A percentile compares a stretch with the other conserved stretches of the same genome.
Evolutionary conservation across 2,888 invertebrate species (phyloP).

Genomic region (Agriopis aurantiaria): DNA sequence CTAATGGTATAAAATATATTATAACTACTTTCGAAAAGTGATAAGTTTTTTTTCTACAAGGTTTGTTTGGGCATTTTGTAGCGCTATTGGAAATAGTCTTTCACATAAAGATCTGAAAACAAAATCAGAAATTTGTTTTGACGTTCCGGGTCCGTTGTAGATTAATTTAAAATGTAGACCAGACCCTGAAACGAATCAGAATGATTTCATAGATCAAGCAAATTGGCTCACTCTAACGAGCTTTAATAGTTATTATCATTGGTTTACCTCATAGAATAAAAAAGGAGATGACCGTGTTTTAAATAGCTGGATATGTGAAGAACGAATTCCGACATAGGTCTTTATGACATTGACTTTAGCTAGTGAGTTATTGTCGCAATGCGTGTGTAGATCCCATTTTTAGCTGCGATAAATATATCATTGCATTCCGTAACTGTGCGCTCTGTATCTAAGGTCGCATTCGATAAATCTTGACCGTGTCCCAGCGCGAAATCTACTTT

Average conservation of each 20-base stretch:
- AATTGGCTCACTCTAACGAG: conserved; percentile 35
- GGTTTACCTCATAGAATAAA: conserved; percentile 30
- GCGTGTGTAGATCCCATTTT: conserved; percentile 43
- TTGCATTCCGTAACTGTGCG: conserved; percentile 64
- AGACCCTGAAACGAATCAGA: conserved; percentile 36
- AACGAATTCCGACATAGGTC: conserved; percentile 39
- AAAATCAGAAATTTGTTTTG: not conserved
- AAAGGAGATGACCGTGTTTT: conserved; percentile 37
- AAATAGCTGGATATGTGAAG: conserved; percentile 43
- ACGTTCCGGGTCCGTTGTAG: conserved; percentile 10
- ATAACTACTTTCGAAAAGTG: not conserved
- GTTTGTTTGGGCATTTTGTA: not conserved
- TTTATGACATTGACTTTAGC: conserved; percentile 34
- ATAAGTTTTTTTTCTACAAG: not conserved
- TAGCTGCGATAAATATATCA: conserved; percentile 63
- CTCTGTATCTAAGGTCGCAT: conserved; percentile 66
- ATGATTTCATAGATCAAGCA: conserved; percentile 33
- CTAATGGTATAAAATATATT: not conserved
- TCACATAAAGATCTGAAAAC: not conserved
- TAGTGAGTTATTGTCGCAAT: conserved; percentile 27
- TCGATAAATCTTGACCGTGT: conserved; percentile 75
- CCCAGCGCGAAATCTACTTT: conserved; percentile 74
- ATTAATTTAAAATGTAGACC: conserved; percentile 26
- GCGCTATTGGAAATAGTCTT: not conserved
- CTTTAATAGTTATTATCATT: conserved; percentile 37